These are phyloP conservation scores for Apistogramma diplotaenia DNA, from an alignment of 2,113 vertebrate species.

Conservation along the genomic window DNA sequence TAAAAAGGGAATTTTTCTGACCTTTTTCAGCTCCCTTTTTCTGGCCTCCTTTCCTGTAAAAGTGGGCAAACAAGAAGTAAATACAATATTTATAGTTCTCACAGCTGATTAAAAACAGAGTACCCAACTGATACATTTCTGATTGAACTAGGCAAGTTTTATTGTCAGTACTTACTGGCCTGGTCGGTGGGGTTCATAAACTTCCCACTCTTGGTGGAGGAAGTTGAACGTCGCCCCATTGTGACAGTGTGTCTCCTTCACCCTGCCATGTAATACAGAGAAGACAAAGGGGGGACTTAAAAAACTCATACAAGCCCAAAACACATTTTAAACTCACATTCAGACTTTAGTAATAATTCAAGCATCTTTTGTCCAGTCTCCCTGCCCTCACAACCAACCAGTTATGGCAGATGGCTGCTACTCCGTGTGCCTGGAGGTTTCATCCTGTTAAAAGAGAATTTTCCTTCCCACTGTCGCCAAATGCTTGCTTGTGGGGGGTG, in stretches of 20 bases:
- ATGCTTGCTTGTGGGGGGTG: too few species aligned
- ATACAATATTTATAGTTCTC: background rate
- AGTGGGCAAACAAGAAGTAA: background rate
- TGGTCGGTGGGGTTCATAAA: slow-evolving; percentile 99
- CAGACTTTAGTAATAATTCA: background rate
- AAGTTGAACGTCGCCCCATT: slow-evolving; percentile 97
- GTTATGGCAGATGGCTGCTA: too few species aligned
- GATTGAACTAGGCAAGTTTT: background rate
- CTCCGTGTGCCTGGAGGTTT: too few species aligned
- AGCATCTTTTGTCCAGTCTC: background rate
- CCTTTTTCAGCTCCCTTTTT: slow-evolving; percentile 98
- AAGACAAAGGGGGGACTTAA: background rate
- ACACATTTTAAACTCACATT: background rate
- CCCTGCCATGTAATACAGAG: background rate
- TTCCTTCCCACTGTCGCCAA: too few species aligned
- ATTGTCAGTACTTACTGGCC: slow-evolving; percentile 86
- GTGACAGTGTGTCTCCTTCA: slow-evolving; percentile 62
- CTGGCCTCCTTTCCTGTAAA: slow-evolving; percentile 95
- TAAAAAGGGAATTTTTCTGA: slow-evolving; percentile 38
- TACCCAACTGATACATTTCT: background rate
- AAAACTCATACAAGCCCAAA: background rate
- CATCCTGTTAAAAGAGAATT: too few species aligned
- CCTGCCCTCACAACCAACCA: too few species aligned
- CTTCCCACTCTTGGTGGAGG: slow-evolving; percentile 99
- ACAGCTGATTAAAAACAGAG: background rate